Evolutionary conservation across 1,140 invertebrate species (phyloP), one percentile per base, ranked within the genome.

Genomic region (Nomia melanderi): DNA sequence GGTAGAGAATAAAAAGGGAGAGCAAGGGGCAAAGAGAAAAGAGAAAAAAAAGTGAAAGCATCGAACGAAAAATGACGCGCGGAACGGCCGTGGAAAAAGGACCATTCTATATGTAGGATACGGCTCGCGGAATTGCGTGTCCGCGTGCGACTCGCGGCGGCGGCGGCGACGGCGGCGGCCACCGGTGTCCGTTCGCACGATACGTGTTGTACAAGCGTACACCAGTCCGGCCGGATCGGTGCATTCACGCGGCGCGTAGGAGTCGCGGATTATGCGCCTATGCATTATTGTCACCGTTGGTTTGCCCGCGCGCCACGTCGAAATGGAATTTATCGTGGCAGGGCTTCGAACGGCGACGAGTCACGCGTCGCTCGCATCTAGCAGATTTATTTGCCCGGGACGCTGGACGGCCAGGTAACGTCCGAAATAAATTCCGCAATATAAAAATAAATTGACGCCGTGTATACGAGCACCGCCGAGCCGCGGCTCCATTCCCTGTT

Each of bases 271-370:
- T 70, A 64, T 64, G 74, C 78, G 20, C 56, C 64, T 53, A 75
- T 60, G 77, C 79, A 57, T 77, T 82, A 82, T 81, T 77, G 79
- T 82, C 73, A 62, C 25, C 65, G 54, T 31, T n/a, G 56, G 25
- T 74, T 66, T 56, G 62, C 33, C 47, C 65, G 44, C 75, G 53
- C 33, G 47, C 33, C 8, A 81, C 80, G 79, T 81, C 62, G 73
- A 77, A 82, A 82, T 59, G 73, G 56, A 82, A 82, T 82, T 65
- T 67, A 77, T 76, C 60, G 60, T 66, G 73, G 79, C 54, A 50
- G 59, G n/a, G 47, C 63, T n/a, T 25, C 50, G 41, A 74, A 56
- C 47, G 36, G 17, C 79, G 27, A 44, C 53, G 59, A 81, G 53
- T 81, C 62, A 76, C 31, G 41, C 66, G 56, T 74, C 71, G 36